A percentile compares a stretch with the other conserved stretches of the same genome.
phyloP scores from a whole-genome alignment of 2,888 invertebrate genomes.

The Epiblema foenella region DNA sequence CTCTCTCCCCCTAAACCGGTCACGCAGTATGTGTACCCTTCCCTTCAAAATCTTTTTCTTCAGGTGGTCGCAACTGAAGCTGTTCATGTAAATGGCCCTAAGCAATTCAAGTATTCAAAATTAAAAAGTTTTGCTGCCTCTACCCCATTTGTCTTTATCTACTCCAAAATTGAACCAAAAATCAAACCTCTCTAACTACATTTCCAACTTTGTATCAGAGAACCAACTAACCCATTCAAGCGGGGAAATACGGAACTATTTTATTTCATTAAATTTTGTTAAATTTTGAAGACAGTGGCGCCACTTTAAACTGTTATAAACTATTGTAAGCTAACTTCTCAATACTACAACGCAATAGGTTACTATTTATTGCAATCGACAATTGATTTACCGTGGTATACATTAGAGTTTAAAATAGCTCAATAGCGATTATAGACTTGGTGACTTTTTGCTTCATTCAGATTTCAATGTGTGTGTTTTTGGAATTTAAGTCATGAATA shows the following conservation, averaged over 20 bases:
- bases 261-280: neutral
- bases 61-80: too few species aligned
- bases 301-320: constrained; percentile 17
- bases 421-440: neutral
- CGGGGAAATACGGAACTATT: constrained; percentile 27
- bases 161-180: constrained; percentile 22
- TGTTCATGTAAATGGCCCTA: too few species aligned
- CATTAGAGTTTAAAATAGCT: neutral
- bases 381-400: neutral
- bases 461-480: neutral
- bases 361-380: neutral
- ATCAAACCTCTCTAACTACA: constrained; percentile 34
- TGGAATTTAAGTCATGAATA: constrained; percentile 11
- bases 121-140: too few species aligned
- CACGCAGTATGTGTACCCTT: too few species aligned
- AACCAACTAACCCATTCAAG: neutral
- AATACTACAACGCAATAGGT: neutral
- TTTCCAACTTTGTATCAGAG: constrained; percentile 12
- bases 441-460: neutral
- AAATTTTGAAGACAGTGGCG: constrained; percentile 25
- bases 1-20: too few species aligned
- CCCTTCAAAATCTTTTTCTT: too few species aligned
- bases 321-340: constrained; percentile 13
- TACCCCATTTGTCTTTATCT: too few species aligned
- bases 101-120: too few species aligned